Evolutionary conservation across 2,797 vertebrate species (phyloP).

Genomic region (Orestias chungarensis): DNA sequence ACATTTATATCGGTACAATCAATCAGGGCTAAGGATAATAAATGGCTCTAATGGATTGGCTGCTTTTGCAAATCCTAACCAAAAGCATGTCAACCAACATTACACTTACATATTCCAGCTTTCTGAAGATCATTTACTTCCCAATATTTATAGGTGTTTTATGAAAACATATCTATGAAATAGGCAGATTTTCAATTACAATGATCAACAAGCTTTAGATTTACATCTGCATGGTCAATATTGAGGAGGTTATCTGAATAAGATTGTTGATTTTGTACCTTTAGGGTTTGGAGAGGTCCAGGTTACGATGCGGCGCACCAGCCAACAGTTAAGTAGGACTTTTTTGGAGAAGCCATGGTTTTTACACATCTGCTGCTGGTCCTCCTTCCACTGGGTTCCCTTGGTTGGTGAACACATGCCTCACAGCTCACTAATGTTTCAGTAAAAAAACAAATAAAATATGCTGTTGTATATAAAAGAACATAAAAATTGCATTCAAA

Average conservation of each 20-base stretch:
- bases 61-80: neutral
- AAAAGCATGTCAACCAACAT: neutral
- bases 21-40: too few species aligned
- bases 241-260: neutral
- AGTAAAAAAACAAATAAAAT: conserved; percentile 30
- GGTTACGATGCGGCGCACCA: conserved; percentile 82
- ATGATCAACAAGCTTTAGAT: neutral
- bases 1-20: too few species aligned
- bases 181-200: too few species aligned
- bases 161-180: too few species aligned
- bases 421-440: conserved; percentile 51
- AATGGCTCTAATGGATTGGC: too few species aligned
- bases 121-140: too few species aligned
- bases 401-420: conserved; percentile 77
- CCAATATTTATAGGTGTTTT: too few species aligned
- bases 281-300: conserved; percentile 81
- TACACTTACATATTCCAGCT: neutral
- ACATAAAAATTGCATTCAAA: neutral
- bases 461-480: neutral
- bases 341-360: conserved; percentile 82
- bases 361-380: conserved; percentile 77
- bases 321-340: conserved; percentile 84
- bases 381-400: conserved; percentile 78
- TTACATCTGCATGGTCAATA: neutral
- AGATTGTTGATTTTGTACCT: conserved; percentile 73